Conservation (phyloP, 2,797 vertebrate genomes). For the Tapera naevia region DNA sequence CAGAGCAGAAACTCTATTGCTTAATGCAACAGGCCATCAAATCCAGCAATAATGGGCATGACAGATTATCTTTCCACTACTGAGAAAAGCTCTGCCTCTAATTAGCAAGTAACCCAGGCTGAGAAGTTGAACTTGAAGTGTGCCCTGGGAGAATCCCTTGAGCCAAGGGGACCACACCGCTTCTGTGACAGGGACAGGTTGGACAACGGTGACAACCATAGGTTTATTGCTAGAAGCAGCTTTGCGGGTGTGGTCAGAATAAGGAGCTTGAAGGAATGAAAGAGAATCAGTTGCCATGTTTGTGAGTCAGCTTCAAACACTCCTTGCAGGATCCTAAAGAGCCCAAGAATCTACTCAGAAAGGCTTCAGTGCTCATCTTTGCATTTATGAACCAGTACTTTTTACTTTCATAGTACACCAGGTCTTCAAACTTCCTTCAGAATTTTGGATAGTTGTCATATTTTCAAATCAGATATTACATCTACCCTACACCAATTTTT, state of each 20-base stretch:
- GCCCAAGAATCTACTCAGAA: background rate
- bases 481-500: background rate
- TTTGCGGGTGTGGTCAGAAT: background rate
- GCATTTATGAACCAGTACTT: background rate
- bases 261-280: accelerated
- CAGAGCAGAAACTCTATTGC: background rate
- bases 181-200: background rate
- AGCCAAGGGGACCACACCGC: background rate
- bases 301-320: background rate
- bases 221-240: background rate
- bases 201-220: background rate
- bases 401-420: background rate
- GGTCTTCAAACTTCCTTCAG: background rate
- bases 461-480: background rate
- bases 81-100: background rate
- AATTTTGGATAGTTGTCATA: background rate
- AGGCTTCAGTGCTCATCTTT: background rate
- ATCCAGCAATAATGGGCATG: background rate
- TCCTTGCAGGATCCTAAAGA: background rate
- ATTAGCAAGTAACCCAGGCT: background rate
- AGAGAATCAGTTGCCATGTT: accelerated
- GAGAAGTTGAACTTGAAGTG: background rate
- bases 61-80: background rate
- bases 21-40: background rate
- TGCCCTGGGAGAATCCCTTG: background rate